Evolutionary conservation across 2,113 vertebrate genomes (phyloP).

Genomic region (Ploceus nigricollis): DNA sequence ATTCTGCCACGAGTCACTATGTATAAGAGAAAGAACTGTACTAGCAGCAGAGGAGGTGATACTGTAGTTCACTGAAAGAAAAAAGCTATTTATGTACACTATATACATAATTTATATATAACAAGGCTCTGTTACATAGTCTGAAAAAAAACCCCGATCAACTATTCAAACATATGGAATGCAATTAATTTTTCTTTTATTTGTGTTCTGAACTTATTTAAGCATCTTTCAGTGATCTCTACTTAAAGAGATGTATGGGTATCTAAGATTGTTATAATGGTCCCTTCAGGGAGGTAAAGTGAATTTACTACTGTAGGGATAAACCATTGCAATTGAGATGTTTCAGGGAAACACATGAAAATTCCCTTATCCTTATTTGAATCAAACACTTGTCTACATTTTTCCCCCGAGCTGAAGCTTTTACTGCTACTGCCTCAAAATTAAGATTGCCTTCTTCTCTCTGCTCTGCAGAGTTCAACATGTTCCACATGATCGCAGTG

Average conservation of each 20-base stretch:
- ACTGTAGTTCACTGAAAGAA: background rate
- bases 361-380: background rate
- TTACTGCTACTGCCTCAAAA: background rate
- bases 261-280: background rate
- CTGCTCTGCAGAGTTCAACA: constrained; percentile 84
- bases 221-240: background rate
- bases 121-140: background rate
- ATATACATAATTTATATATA: background rate
- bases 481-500: constrained; percentile 97
- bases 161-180: background rate
- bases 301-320: background rate
- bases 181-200: background rate
- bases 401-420: background rate
- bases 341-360: background rate
- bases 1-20: background rate
- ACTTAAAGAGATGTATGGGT: background rate
- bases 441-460: background rate
- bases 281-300: background rate
- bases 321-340: background rate
- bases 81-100: background rate
- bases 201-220: background rate
- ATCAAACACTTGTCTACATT: background rate
- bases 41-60: background rate
- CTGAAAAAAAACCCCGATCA: background rate
- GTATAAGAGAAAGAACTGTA: background rate